These are phyloP conservation scores for Protophormia terraenovae DNA, from an alignment of 2,888 invertebrate species.

Conservation along the genomic window DNA sequence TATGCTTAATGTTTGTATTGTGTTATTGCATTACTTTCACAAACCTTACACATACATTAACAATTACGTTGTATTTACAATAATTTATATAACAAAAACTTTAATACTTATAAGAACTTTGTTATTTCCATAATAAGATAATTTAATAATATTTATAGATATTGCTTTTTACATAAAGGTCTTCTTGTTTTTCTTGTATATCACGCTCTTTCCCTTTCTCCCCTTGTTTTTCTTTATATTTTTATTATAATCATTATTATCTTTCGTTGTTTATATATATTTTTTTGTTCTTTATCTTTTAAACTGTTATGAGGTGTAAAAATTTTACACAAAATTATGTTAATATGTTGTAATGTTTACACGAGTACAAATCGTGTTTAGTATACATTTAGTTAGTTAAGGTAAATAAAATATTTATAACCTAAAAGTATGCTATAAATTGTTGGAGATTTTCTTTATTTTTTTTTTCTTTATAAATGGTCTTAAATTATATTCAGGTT, in stretches of 20 bases:
- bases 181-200: neutral
- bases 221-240: neutral
- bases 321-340: neutral
- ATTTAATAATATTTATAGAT: constrained; percentile 35
- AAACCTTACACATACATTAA: neutral
- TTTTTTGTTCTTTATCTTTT: neutral
- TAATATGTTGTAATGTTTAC: neutral
- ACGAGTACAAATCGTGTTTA: neutral
- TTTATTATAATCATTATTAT: neutral
- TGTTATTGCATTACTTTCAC: constrained; percentile 11
- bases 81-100: constrained; percentile 19
- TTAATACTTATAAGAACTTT: neutral
- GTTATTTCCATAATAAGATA: constrained; percentile 36
- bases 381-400: neutral
- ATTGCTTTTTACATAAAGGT: neutral
- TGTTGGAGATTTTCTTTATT: neutral
- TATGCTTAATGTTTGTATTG: neutral
- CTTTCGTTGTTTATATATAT: neutral
- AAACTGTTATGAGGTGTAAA: constrained; percentile 19
- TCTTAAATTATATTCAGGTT: neutral
- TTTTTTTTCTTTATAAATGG: neutral
- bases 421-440: constrained; percentile 4
- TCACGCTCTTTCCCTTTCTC: neutral
- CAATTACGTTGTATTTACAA: neutral
- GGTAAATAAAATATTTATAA: neutral